Evolutionary conservation across 2,113 vertebrate species (phyloP).

Genomic region (Petaurus breviceps): DNA sequence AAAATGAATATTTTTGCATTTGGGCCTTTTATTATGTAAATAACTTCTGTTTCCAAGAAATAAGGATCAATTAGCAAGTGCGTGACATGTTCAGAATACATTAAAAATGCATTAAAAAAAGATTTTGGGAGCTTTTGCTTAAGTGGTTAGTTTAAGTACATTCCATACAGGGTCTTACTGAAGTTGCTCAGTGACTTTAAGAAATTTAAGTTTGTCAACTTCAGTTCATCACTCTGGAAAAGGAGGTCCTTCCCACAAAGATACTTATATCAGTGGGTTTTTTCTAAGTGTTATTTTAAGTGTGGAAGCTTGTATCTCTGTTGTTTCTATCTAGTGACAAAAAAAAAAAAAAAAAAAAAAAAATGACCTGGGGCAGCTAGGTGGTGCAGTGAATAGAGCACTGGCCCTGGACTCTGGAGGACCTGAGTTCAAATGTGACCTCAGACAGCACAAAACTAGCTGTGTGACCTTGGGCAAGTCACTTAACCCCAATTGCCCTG

Average conservation of each 20-base stretch:
- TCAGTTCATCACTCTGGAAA: background rate
- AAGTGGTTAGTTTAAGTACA: conserved; percentile 21
- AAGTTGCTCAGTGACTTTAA: conserved; percentile 8
- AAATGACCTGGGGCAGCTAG: too few species aligned
- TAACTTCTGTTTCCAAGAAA: conserved; percentile 49
- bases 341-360: conserved; percentile 20
- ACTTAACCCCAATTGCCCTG: too few species aligned
- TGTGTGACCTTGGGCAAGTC: too few species aligned
- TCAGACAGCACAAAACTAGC: too few species aligned
- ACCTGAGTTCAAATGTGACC: too few species aligned
- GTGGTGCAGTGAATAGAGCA: too few species aligned
- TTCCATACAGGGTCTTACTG: conserved; percentile 25
- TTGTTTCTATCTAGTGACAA: conserved; percentile 16
- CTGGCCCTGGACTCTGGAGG: too few species aligned
- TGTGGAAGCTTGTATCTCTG: background rate
- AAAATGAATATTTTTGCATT: background rate
- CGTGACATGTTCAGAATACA: background rate
- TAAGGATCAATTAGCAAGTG: background rate
- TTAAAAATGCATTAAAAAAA: background rate
- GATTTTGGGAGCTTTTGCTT: background rate
- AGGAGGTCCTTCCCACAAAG: background rate
- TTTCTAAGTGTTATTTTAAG: background rate
- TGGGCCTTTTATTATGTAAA: conserved; percentile 38
- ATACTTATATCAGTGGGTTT: background rate
- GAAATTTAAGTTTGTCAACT: conserved; percentile 2